Conservation (phyloP, 2,888 invertebrate genomes). For the Caradrina clavipalpis region DNA sequence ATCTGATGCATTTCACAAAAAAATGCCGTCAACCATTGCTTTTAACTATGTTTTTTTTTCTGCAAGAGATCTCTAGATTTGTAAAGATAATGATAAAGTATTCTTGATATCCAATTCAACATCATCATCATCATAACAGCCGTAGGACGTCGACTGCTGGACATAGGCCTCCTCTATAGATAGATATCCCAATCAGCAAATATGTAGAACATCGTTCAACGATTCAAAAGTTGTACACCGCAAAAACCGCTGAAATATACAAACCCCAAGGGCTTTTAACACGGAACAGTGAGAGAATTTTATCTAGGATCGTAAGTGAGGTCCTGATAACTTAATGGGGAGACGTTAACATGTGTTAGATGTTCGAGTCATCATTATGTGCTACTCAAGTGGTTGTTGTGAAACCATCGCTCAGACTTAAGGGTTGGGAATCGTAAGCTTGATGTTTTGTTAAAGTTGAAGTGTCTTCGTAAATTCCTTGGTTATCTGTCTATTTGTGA, state of each 20-base stretch:
- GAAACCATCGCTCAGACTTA: slow-evolving; percentile 39
- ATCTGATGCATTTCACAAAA: too few relatives aligned
- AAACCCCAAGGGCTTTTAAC: slow-evolving; percentile 33
- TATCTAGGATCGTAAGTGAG: slow-evolving; percentile 63
- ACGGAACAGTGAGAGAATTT: slow-evolving; percentile 51
- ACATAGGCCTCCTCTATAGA: too few relatives aligned
- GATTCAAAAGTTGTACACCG: slow-evolving; percentile 29
- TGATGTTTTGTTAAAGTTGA: slow-evolving; percentile 47
- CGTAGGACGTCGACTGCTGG: too few relatives aligned
- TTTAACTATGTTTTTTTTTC: too few relatives aligned
- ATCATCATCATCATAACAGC: too few relatives aligned
- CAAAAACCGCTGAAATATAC: slow-evolving; percentile 40
- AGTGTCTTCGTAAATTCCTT: slow-evolving; percentile 44
- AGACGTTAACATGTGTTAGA: slow-evolving; percentile 65
- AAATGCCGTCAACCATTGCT: too few relatives aligned
- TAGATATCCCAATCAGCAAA: too few relatives aligned
- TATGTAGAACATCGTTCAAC: too few relatives aligned
- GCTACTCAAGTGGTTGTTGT: slow-evolving; percentile 65
- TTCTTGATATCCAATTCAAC: too few relatives aligned
- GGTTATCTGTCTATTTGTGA: slow-evolving; percentile 11
- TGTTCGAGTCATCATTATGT: slow-evolving; percentile 61
- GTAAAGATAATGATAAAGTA: too few relatives aligned
- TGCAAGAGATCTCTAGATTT: too few relatives aligned
- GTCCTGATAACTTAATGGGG: slow-evolving; percentile 59
- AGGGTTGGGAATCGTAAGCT: slow-evolving; percentile 59